Percentiles rank a stretch among this genome's conserved stretches.
Evolutionary conservation across 2,888 invertebrate genomes (phyloP).

Genomic region (Sinhomidia bicolor): DNA sequence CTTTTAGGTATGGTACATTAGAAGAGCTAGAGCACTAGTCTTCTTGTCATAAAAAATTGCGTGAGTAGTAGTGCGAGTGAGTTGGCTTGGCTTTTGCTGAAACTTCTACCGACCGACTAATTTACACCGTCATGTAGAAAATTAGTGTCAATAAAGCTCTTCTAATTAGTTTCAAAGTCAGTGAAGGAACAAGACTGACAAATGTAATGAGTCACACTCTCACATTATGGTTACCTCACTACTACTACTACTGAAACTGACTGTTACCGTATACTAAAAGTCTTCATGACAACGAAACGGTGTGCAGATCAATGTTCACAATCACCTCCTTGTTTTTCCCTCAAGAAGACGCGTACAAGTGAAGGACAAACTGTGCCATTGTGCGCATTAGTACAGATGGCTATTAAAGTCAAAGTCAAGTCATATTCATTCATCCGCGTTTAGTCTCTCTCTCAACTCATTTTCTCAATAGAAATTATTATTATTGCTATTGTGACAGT

Average conservation of each 20-base stretch:
- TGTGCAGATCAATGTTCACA: neutral
- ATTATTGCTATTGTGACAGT: neutral
- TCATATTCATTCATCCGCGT: conserved; percentile 2
- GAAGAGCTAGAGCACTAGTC: no score
- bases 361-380: conserved; percentile 14
- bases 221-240: neutral
- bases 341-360: neutral
- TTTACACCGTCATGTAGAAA: conserved; percentile 23
- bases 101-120: neutral
- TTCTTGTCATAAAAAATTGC: neutral
- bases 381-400: neutral
- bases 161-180: conserved; percentile 59
- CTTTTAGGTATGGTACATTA: neutral
- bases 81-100: neutral
- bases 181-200: conserved; percentile 1
- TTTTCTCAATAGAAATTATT: neutral
- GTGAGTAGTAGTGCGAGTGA: neutral
- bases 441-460: neutral
- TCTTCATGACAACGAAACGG: no score
- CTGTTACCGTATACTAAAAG: neutral
- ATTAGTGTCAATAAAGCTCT: conserved; percentile 45
- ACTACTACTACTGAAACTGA: neutral
- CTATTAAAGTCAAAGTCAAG: neutral
- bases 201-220: conserved; percentile 21
- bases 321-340: neutral